Evolutionary conservation across 2,797 vertebrate genomes (phyloP), one percentile per base, ranked within the genome.

Genomic region (Hydrolagus colliei): DNA sequence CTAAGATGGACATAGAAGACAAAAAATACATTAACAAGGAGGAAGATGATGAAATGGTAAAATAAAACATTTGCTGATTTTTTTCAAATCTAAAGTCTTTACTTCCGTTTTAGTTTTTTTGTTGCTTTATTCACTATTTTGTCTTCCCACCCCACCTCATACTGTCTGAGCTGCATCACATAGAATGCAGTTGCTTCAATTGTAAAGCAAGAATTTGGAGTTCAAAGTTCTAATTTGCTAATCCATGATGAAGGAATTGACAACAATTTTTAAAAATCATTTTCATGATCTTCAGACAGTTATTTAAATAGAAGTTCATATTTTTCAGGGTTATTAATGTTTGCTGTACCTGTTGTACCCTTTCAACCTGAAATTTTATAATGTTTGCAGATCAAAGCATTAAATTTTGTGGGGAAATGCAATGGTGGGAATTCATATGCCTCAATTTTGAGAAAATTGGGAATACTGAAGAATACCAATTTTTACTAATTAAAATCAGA

Each of bases 1-100:
- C 89, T 91, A 96, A 91, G 89, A 99, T 99, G 98, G 97, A 97
- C 91, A 98, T 95, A 89, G 96, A 96, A 91, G 96, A 97, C 88
- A 91, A 94, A 86, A 98, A 97, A 88, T 90, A 95, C 87, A 91
- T 99, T 89, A 98, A 98, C 91, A 94, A 96, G 90, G 95, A 93
- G 86, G 94, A 96, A 88, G 98, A 99, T 90, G 98, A 99, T 90
- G 98, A 99, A 93, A 97, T 99, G 97, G 98, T 98, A 92, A 89
- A 82, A n/a, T 9, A 65, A 0, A 73, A 6, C 14, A 86, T 88
- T 80, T 86, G 0, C 88, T 0, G 77, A 86, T 86, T 20, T 27
- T 20, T 2, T 11, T 59, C 65, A 63, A 52, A 27, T 74, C 7
- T 59, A 72, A 10, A 59, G 27, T 27, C 73, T 52, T 52, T 52